Conservation (phyloP, 1,140 invertebrate genomes). For the Calosoma granatense region DNA sequence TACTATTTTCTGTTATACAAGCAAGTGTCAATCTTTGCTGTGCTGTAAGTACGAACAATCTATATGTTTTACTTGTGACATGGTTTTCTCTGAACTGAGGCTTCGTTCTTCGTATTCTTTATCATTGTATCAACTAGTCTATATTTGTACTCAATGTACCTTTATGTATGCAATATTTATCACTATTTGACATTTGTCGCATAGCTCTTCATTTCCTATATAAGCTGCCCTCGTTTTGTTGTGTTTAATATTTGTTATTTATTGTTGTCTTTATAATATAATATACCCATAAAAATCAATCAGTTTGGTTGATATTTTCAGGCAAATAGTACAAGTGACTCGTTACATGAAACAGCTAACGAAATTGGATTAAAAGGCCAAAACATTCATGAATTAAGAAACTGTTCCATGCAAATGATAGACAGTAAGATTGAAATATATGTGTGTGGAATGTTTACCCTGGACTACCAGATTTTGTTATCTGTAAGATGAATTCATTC, state of each 20-base stretch:
- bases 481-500: neutral
- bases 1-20: neutral
- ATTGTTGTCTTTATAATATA: too few relatives aligned
- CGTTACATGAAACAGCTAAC: neutral
- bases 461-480: neutral
- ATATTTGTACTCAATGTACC: too few relatives aligned
- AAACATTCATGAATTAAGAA: neutral
- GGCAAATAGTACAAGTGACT: neutral
- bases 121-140: too few relatives aligned
- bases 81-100: neutral
- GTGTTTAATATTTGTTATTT: too few relatives aligned
- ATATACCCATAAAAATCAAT: too few relatives aligned
- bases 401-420: neutral
- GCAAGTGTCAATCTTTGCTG: neutral
- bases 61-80: too few relatives aligned
- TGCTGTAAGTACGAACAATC: too few relatives aligned
- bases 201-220: too few relatives aligned
- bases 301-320: neutral
- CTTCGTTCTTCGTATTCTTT: too few relatives aligned
- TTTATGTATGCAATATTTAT: too few relatives aligned
- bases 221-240: too few relatives aligned
- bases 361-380: neutral
- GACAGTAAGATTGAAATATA: neutral
- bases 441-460: neutral
- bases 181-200: too few relatives aligned